Evolutionary conservation across 2,797 vertebrate genomes (phyloP).

Genomic region (Neosilurus mollespiculum): DNA sequence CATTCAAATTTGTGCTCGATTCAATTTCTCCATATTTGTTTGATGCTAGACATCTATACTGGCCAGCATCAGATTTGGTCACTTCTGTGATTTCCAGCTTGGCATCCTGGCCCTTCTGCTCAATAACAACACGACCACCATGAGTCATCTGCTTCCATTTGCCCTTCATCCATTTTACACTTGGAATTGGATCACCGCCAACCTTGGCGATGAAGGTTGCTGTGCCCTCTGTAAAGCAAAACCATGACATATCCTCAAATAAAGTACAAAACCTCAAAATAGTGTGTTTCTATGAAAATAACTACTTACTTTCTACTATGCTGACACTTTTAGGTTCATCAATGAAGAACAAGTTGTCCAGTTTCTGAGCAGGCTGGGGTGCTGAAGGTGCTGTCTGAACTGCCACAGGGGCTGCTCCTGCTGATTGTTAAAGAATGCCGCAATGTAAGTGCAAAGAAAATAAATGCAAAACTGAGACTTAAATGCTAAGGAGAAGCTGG

Average conservation of each 20-base stretch:
- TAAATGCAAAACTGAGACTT: neutral
- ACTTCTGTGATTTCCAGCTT: constrained; percentile 90
- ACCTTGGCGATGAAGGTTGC: constrained; percentile 95
- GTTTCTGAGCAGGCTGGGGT: constrained; percentile 68
- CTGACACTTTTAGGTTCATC: constrained; percentile 84
- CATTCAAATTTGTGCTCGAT: constrained; percentile 82
- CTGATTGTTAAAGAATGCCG: constrained; percentile 66
- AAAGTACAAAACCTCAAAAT: neutral
- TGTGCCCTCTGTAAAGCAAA: constrained; percentile 69
- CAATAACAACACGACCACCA: constrained; percentile 87
- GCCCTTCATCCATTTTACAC: constrained; percentile 97
- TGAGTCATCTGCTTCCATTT: constrained; percentile 97
- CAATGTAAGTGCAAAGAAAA: constrained; percentile 1
- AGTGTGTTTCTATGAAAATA: neutral
- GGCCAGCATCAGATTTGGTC: constrained; percentile 92
- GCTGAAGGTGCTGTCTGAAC: constrained; percentile 72
- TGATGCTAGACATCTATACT: constrained; percentile 91
- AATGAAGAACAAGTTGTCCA: constrained; percentile 87
- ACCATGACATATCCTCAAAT: constrained; percentile 84
- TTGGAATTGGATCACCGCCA: constrained; percentile 95
- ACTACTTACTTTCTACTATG: constrained; percentile 86
- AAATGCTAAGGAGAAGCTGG: neutral
- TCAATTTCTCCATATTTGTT: constrained; percentile 95
- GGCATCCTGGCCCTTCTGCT: constrained; percentile 90
- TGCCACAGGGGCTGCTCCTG: constrained; percentile 63